phyloP scores from a whole-genome alignment of 2,113 vertebrate genomes.

The Leptobrachium ailaonicum region DNA sequence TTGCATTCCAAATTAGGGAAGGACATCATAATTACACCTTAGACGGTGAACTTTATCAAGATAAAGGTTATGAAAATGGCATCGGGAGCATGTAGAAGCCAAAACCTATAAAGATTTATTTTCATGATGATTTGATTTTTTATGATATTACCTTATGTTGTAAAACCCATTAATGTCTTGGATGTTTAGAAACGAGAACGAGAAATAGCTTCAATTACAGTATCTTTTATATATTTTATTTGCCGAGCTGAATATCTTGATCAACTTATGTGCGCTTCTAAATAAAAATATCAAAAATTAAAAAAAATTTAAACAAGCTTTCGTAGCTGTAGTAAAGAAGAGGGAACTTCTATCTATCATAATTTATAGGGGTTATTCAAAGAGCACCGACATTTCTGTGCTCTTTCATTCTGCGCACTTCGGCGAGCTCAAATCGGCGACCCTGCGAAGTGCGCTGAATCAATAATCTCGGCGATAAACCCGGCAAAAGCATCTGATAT shows the following conservation, averaged over 20 bases:
- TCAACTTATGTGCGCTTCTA: neutral
- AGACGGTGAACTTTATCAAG: slow-evolving; percentile 47
- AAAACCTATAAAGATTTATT: slow-evolving; percentile 44
- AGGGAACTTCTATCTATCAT: too few species aligned
- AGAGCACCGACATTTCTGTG: too few species aligned
- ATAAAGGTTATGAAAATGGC: slow-evolving; percentile 48
- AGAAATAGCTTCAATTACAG: neutral
- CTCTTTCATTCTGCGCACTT: too few species aligned
- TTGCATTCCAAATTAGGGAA: slow-evolving; percentile 42
- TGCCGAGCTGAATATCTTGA: neutral
- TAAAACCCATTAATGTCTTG: neutral
- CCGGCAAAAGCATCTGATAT: too few species aligned
- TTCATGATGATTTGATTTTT: slow-evolving; percentile 23
- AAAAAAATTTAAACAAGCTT: too few species aligned
- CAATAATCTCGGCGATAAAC: too few species aligned
- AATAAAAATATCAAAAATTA: too few species aligned
- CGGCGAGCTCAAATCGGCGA: too few species aligned
- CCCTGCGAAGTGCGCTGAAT: too few species aligned
- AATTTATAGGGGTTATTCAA: too few species aligned
- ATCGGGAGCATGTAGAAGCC: slow-evolving; percentile 35
- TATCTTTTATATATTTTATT: neutral
- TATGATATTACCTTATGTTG: slow-evolving; percentile 12
- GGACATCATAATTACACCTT: slow-evolving; percentile 46
- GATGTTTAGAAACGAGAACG: slow-evolving; percentile 21
- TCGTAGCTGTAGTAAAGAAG: too few species aligned